Percentiles rank a stretch among this genome's conserved stretches.
Evolutionary conservation across 2,888 invertebrate genomes (phyloP).

Genomic region (Adela reaumurella): DNA sequence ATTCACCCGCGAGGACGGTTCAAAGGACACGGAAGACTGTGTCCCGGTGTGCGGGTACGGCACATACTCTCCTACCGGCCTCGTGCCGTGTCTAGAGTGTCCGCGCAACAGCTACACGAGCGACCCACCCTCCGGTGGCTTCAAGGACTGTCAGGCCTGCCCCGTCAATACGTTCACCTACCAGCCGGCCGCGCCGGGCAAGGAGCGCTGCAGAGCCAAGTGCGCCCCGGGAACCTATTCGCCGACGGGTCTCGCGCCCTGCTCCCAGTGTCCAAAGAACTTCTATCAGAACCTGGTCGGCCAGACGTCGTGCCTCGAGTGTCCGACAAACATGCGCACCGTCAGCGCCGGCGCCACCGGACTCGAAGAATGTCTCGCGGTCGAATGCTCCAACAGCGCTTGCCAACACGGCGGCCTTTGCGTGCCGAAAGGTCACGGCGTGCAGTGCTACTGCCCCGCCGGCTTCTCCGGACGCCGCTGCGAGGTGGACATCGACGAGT

Average conservation of each 20-base stretch:
- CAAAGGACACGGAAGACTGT: conserved; percentile 81
- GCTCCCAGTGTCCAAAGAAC: conserved; percentile 87
- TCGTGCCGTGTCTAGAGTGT: conserved; percentile 92
- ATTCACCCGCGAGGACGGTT: conserved; percentile 87
- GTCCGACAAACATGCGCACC: conserved; percentile 88
- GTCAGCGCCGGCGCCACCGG: conserved; percentile 74
- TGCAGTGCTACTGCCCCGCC: conserved; percentile 91
- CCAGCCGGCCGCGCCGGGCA: conserved; percentile 84
- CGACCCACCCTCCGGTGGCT: conserved; percentile 85
- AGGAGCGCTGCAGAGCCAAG: conserved; percentile 80
- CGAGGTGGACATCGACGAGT: conserved; percentile 91
- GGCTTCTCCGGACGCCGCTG: conserved; percentile 92
- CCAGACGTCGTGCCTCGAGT: conserved; percentile 83
- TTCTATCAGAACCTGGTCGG: conserved; percentile 87
- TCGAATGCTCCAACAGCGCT: conserved; percentile 82
- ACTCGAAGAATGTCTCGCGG: conserved; percentile 81
- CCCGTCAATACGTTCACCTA: conserved; percentile 86
- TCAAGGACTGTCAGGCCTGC: conserved; percentile 91
- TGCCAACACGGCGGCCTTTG: conserved; percentile 92
- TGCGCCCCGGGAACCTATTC: conserved; percentile 90
- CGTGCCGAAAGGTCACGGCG: conserved; percentile 82
- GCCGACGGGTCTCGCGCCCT: conserved; percentile 89
- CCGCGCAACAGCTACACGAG: conserved; percentile 87
- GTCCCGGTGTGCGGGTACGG: conserved; percentile 95
- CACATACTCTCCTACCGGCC: conserved; percentile 90